Evolutionary conservation across 2,113 vertebrate genomes (phyloP).

Genomic region (Pandion haliaetus): DNA sequence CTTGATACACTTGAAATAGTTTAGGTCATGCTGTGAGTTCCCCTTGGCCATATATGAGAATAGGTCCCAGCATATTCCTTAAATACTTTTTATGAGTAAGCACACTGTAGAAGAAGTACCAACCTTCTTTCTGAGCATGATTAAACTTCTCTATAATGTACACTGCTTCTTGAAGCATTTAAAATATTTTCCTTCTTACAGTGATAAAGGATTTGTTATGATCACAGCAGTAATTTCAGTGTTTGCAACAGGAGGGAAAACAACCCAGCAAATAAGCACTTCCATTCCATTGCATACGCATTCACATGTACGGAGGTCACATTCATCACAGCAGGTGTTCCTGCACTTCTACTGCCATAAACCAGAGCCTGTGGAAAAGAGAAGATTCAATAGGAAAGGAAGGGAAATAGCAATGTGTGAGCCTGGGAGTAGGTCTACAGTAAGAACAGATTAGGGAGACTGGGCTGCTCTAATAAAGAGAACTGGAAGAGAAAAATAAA

Average conservation of each 20-base stretch:
- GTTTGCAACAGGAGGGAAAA: neutral
- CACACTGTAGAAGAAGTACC: neutral
- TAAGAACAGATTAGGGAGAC: neutral
- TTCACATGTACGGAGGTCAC: accelerated
- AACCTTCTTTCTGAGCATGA: neutral
- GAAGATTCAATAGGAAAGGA: neutral
- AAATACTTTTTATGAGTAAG: neutral
- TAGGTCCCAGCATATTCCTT: neutral
- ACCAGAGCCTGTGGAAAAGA: neutral
- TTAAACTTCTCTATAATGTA: neutral
- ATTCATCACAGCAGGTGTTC: neutral
- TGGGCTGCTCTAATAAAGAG: neutral
- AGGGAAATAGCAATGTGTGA: neutral
- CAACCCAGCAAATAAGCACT: neutral
- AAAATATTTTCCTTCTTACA: neutral
- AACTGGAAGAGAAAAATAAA: neutral
- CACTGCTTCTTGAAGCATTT: neutral
- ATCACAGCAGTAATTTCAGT: neutral
- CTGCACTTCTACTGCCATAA: neutral
- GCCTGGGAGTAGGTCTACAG: neutral
- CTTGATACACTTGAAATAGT: neutral
- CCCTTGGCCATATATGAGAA: neutral
- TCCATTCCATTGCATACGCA: accelerated
- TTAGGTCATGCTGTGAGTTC: neutral
- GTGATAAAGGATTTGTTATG: neutral